A percentile compares a stretch with the other conserved stretches of the same genome.
phyloP scores from a whole-genome alignment of 2,888 invertebrate genomes.

The Epinotia nisella region DNA sequence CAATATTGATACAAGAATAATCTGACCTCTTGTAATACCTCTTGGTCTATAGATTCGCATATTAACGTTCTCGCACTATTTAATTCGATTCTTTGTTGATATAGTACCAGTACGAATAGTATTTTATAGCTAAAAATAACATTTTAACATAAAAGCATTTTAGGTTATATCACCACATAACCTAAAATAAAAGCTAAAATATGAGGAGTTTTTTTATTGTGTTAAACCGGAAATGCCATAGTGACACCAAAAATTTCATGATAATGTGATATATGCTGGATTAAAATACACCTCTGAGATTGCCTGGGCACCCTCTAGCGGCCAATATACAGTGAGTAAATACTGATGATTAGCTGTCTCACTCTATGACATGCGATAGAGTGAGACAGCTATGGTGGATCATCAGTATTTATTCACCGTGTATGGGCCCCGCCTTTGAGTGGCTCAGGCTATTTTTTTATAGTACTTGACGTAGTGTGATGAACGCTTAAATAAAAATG shows the following conservation, averaged over 20 bases:
- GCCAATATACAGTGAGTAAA: too few species aligned
- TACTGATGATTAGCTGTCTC: too few species aligned
- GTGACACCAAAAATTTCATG: background rate
- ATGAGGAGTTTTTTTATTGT: conserved; percentile 16
- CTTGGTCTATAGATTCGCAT: conserved; percentile 77
- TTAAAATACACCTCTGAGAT: background rate
- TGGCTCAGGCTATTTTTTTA: too few species aligned
- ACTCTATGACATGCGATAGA: too few species aligned
- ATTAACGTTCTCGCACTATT: conserved; percentile 48
- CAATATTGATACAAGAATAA: conserved; percentile 69
- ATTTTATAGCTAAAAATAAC: conserved; percentile 22
- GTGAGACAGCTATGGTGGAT: too few species aligned
- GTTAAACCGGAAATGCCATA: conserved; percentile 15
- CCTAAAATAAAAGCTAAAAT: conserved; percentile 33
- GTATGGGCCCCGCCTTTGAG: too few species aligned
- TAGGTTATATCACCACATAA: conserved; percentile 43
- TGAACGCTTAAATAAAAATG: background rate
- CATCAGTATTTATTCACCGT: too few species aligned
- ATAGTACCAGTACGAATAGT: background rate
- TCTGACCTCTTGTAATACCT: conserved; percentile 70
- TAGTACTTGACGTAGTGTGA: background rate
- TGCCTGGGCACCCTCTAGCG: too few species aligned
- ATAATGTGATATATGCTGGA: too few species aligned
- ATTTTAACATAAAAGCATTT: conserved; percentile 32
- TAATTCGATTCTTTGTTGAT: conserved; percentile 3